These are phyloP conservation scores for Plecotus auritus DNA, from an alignment of 2,113 vertebrate genomes.

Conservation along the genomic window DNA sequence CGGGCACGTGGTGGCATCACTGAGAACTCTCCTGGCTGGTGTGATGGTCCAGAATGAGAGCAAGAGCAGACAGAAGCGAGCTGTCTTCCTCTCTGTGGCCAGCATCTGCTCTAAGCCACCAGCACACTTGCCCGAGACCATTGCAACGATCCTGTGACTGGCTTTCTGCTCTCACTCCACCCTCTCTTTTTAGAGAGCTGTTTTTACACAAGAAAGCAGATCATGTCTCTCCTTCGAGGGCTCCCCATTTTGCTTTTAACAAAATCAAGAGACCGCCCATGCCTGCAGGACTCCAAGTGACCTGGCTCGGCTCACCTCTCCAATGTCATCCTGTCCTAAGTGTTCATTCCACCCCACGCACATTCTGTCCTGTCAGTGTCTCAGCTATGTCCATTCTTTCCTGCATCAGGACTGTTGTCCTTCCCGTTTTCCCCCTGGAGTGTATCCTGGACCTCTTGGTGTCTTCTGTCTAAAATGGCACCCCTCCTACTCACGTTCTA, in stretches of 20 bases:
- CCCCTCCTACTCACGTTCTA: not conserved
- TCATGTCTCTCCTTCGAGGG: not conserved
- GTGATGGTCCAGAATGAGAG: rapidly evolving
- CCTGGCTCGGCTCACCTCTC: not conserved
- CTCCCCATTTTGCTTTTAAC: not conserved
- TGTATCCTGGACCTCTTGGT: not conserved
- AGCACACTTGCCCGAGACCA: not conserved
- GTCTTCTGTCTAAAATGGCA: not conserved
- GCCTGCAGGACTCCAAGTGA: not conserved
- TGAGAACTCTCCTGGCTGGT: not conserved
- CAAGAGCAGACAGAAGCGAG: not conserved
- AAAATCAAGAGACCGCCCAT: not conserved
- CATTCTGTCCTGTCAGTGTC: not conserved
- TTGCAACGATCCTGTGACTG: not conserved
- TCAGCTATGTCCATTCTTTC: not conserved
- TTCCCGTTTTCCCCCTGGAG: not conserved
- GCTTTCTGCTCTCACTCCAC: not conserved
- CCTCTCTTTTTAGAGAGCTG: not conserved
- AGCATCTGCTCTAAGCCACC: not conserved
- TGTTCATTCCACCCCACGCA: not conserved
- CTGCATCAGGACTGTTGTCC: not conserved
- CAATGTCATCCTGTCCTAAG: too few species aligned
- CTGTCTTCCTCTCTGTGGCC: not conserved
- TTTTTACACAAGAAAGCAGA: not conserved
- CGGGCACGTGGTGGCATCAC: rapidly evolving